Base-by-base conservation (phyloP, 2,113 vertebrate genomes). In the Procavia capensis region DNA sequence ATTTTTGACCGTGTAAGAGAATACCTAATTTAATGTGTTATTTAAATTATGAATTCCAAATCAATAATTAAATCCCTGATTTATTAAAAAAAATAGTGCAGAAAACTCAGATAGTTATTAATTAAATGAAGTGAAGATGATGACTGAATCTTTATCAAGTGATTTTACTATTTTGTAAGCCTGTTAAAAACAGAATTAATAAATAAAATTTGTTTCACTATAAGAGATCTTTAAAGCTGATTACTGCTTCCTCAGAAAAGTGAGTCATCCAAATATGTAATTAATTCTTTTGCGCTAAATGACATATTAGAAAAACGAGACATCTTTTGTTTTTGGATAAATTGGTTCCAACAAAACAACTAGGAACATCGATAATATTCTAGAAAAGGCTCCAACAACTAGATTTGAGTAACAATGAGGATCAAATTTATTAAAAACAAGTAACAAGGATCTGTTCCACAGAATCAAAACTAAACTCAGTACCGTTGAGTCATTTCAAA, bases 11-110 rank as follows among this genome's bases (percentile, higher is more conserved):
- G 24, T 74, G 6, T 20, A 61, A 95, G n/a, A 96, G 36, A 54
- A 91, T 57, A 87, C 50, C 14, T 94, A 96, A 88, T 31, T 4
- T 45, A 64, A 91, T 6, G 10, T 25, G 90, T 14, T 94, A 63
- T 34, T 80, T 45, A 91, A 7, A 25, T 74, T 84, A 74, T 43
- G 88, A 75, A 19, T 68, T 34, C 70, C 75, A 39, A 50, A 36
- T 6, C 22, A 41, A 91, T 85, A 83, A 94, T 95, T 31, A 31
- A 50, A 59, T 82, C 36, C 43, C 39, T 54, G 29, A 70, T 29
- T 90, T 74, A 36, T 16, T 34, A 88, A 47, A 22, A 85, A 94
- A 70, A 22, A 8, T 34, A 39, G 3, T 57, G 41, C 59, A 82
- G 5, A 96, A 80, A 84, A 84, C 79, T 13, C 7, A 74, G 76